These are phyloP conservation scores for Anthoscopus minutus DNA, from an alignment of 2,113 vertebrate species.

Conservation along the genomic window DNA sequence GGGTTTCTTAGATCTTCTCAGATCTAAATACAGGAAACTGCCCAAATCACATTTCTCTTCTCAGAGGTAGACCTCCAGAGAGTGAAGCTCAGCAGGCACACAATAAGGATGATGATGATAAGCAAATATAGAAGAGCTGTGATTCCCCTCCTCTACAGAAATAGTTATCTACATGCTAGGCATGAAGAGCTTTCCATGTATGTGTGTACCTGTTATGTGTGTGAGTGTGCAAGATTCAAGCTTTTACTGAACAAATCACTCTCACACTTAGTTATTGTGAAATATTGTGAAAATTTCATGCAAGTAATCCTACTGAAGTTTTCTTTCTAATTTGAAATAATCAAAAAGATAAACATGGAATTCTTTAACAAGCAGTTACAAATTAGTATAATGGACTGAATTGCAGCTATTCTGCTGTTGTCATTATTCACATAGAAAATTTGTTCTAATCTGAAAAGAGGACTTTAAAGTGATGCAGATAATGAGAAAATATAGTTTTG, in stretches of 20 bases:
- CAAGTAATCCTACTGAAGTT: background rate
- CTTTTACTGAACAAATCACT: background rate
- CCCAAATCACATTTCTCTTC: background rate
- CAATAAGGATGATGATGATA: background rate
- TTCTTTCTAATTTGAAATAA: background rate
- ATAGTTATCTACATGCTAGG: background rate
- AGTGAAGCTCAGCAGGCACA: background rate
- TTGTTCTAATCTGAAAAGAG: background rate
- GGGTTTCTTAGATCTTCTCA: background rate
- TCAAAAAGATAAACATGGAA: background rate
- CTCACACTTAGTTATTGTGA: background rate
- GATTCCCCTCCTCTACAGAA: background rate
- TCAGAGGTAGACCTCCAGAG: background rate
- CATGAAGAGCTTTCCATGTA: background rate
- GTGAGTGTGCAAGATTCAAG: background rate
- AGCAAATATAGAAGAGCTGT: background rate
- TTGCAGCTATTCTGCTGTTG: background rate
- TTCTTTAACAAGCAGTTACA: background rate
- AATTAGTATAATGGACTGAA: background rate
- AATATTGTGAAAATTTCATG: background rate
- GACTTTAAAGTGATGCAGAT: background rate
- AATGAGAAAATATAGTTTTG: background rate
- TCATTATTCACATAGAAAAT: background rate
- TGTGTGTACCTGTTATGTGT: background rate
- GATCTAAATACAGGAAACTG: conserved; percentile 37